A percentile compares a stretch with the other conserved stretches of the same genome.
Evolutionary conservation across 2,797 vertebrate species (phyloP).

Genomic region (Orientallactaga sibirica): DNA sequence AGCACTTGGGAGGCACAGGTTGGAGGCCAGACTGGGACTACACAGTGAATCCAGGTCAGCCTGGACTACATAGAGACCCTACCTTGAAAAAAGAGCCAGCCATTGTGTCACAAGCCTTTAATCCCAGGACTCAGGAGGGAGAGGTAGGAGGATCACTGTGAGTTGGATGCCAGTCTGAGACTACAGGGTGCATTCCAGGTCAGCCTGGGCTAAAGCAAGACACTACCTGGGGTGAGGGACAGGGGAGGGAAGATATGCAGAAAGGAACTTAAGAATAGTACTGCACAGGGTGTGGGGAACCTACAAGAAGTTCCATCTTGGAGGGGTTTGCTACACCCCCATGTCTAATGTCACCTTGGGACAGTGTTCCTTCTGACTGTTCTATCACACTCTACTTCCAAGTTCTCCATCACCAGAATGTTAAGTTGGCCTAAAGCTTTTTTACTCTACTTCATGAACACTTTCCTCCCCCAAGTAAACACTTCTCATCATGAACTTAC

Average conservation of each 20-base stretch:
- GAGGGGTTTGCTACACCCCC: neutral
- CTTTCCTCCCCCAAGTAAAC: neutral
- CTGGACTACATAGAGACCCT: neutral
- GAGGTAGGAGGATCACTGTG: too few relatives aligned
- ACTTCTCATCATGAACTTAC: neutral
- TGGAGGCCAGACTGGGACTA: neutral
- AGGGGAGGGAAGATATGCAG: neutral
- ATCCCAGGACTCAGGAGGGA: too few relatives aligned
- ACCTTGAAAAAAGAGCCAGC: neutral
- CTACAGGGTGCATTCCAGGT: neutral
- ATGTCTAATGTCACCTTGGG: constrained; percentile 19
- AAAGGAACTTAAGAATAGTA: neutral
- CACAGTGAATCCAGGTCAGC: neutral
- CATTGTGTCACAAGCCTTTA: too few relatives aligned
- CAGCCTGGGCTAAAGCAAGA: neutral
- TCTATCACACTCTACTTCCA: neutral
- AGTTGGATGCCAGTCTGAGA: too few relatives aligned
- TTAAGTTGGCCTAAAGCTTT: constrained; percentile 36
- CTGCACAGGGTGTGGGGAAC: neutral
- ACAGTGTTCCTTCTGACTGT: neutral
- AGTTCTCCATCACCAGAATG: neutral
- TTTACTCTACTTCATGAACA: constrained; percentile 19
- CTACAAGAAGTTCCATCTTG: neutral
- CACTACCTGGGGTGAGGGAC: neutral
- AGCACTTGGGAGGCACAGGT: too few relatives aligned